phyloP scores from a whole-genome alignment of 1,140 invertebrate genomes.

The Teleopsis dalmanni region DNA sequence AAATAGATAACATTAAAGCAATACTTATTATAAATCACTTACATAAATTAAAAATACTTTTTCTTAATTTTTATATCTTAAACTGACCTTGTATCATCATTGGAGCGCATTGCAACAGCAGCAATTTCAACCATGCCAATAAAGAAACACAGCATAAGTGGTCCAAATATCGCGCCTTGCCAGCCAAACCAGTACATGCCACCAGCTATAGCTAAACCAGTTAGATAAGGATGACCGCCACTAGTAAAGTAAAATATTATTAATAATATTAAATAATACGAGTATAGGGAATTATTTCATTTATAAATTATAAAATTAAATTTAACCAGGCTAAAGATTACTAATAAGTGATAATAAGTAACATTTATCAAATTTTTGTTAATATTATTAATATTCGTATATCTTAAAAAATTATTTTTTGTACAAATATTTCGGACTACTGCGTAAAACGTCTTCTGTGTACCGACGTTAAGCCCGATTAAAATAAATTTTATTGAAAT shows the following conservation, averaged over 20 bases:
- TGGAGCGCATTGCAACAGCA: conserved; percentile 32
- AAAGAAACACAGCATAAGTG: conserved; percentile 73
- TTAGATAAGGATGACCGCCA: conserved; percentile 94
- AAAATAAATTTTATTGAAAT: no score
- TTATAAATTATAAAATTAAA: background rate
- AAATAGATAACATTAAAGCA: background rate
- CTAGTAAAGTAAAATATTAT: conserved; percentile 47
- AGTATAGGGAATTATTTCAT: background rate
- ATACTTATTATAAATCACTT: background rate
- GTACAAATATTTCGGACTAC: no score
- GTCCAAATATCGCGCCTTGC: conserved; percentile 94
- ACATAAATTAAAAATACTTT: conserved; percentile 16
- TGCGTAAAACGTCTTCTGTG: no score
- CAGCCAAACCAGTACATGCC: conserved; percentile 95
- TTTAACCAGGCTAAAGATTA: no score
- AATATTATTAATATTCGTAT: no score
- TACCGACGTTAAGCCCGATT: no score
- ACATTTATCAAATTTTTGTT: no score
- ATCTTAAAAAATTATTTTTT: no score
- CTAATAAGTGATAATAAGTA: no score
- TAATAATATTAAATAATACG: no score
- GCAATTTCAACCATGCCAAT: conserved; percentile 43
- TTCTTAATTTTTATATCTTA: conserved; percentile 17
- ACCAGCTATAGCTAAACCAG: conserved; percentile 95
- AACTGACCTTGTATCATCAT: conserved; percentile 34